phyloP scores from a whole-genome alignment of 2,888 invertebrate species.

The Siphlonurus alternatus region DNA sequence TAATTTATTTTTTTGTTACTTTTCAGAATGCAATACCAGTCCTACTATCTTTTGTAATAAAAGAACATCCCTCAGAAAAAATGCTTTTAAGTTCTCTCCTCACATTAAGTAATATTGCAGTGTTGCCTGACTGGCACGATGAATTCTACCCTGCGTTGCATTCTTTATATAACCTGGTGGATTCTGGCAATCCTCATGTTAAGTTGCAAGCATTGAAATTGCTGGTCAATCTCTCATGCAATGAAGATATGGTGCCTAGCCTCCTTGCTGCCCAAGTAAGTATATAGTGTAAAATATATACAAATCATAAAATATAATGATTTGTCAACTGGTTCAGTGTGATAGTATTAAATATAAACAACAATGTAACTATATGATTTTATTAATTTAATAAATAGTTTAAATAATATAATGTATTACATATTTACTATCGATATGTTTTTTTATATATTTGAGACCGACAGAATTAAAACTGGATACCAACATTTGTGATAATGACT shows the following conservation, averaged over 20 bases:
- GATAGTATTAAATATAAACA: not conserved
- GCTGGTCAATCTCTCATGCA: conserved; percentile 38
- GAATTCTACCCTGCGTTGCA: conserved; percentile 30
- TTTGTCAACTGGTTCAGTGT: not conserved
- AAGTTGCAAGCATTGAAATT: conserved; percentile 34
- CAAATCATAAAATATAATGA: too few relatives aligned
- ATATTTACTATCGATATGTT: too few relatives aligned
- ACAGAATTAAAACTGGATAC: too few relatives aligned
- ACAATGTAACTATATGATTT: not conserved
- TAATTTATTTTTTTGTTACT: too few relatives aligned
- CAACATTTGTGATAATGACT: too few relatives aligned
- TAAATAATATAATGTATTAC: too few relatives aligned
- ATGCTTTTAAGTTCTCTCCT: conserved; percentile 30
- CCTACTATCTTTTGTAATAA: conserved; percentile 25
- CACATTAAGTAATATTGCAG: conserved; percentile 35
- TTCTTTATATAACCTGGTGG: conserved; percentile 28
- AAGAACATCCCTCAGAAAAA: conserved; percentile 24
- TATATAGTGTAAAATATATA: not conserved
- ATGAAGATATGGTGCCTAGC: conserved; percentile 37
- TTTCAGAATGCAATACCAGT: conserved; percentile 31
- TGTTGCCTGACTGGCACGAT: conserved; percentile 29
- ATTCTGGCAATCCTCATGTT: conserved; percentile 24
- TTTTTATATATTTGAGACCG: too few relatives aligned
- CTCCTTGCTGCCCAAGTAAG: conserved; percentile 37
- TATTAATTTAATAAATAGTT: too few relatives aligned